Conservation (phyloP, 2,797 vertebrate genomes). For the Sebastes minor region DNA sequence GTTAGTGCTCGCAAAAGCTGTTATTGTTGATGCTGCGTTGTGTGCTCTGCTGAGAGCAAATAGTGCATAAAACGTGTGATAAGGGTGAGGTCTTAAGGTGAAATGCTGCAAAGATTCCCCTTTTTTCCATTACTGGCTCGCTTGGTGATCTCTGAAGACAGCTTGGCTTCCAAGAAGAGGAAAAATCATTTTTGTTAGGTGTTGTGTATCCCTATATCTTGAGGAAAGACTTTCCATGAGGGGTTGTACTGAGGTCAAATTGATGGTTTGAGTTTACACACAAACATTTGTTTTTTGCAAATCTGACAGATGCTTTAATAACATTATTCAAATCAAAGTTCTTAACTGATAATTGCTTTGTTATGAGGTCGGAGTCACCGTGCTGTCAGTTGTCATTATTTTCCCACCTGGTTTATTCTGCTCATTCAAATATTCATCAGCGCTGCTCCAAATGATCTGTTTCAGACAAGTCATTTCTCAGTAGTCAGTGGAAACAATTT, state of each 20-base stretch:
- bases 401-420: neutral
- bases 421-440: constrained; percentile 10
- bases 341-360: neutral
- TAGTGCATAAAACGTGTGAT: neutral
- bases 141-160: constrained; percentile 6
- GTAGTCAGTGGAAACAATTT: neutral
- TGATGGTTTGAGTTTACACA: neutral
- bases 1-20: neutral
- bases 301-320: neutral
- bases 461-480: constrained; percentile 11
- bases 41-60: neutral
- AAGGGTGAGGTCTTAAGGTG: constrained; percentile 3
- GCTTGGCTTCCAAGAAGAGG: neutral
- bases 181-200: neutral
- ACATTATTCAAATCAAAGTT: constrained; percentile 5
- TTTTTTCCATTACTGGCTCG: neutral
- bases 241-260: neutral
- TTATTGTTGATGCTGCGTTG: neutral
- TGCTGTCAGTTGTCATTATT: constrained; percentile 1
- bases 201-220: neutral
- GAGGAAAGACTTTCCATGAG: neutral
- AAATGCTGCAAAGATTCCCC: neutral
- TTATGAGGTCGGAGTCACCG: neutral
- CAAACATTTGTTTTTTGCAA: neutral
- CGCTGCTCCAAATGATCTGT: neutral